These are phyloP conservation scores for Gymnogyps californianus DNA, from an alignment of 2,113 vertebrate species.

Conservation along the genomic window DNA sequence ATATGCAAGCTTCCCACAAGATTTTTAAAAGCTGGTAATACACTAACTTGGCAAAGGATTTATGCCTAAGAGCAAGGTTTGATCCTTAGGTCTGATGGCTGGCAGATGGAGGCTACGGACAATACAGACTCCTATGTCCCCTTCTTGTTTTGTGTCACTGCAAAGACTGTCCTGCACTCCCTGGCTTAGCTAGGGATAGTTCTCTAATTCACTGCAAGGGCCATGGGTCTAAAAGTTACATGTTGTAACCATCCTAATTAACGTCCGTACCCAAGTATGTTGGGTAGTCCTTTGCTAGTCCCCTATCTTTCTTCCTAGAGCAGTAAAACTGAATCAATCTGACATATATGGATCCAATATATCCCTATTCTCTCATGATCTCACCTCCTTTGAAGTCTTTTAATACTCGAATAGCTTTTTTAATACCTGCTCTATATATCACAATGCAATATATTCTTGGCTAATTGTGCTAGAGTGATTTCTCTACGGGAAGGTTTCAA, in stretches of 20 bases:
- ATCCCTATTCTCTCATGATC: background rate
- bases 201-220: background rate
- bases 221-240: background rate
- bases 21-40: background rate
- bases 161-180: rapidly evolving
- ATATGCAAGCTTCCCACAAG: background rate
- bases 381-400: slow-evolving; percentile 14
- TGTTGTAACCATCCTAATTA: background rate
- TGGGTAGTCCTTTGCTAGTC: background rate
- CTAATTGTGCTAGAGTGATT: background rate
- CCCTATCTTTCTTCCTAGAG: background rate
- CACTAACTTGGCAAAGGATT: background rate
- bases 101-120: background rate
- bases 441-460: background rate
- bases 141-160: background rate
- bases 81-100: background rate
- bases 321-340: background rate
- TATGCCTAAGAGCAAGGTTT: background rate
- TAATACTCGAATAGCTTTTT: slow-evolving; percentile 36
- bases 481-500: background rate
- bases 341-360: background rate
- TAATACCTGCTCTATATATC: slow-evolving; percentile 37
- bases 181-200: background rate
- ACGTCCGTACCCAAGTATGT: background rate
- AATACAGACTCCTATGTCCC: rapidly evolving